Base-by-base conservation (phyloP, 2,888 invertebrate species). In the Drosophila mayaguana region DNA sequence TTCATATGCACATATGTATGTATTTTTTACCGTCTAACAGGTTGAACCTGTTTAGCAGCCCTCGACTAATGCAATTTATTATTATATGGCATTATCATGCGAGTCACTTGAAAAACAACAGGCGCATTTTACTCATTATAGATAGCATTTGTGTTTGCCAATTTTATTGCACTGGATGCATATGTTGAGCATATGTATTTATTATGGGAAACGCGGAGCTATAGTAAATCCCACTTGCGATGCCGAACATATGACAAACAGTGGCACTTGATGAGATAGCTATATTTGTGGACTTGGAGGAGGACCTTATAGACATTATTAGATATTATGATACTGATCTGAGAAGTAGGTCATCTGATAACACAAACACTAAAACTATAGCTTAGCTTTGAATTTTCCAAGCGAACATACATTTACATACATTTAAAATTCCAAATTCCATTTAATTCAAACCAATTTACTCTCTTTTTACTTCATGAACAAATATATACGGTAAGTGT, bases 51-150 rank as follows among this genome's bases (percentile, higher is more conserved):
- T 55, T 75, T 45, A 9, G 2, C 43, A 32, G 11, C 43, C 63
- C 54, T 54, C 48, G 60, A 40, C 32, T 5, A 5, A 22, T 48
- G 46, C 51, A 71, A 61, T 25, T 6, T 34, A 8, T 56, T 64
- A 59, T 51, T 72, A 62, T 75, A 56, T 63, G 51, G 20, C 20
- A 51, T 74, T 77, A 77, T 77, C 75, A 64, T 48, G 5, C 25
- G 14, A 40, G 16, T 12, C 5, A 43, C 60, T 50, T 2, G 16
- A 59, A 60, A 63, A 78, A 73, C 50, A 77, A 74, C 62, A 68
- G 34, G 46, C 14, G 38, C 38, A 12, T 18, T 12, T 1, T 20
- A 25, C 25, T 6, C 14, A 43, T 45, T 22, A 2, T 8, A 28
- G 61, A 69, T 68, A 78, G 62, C 59, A 68, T 61, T 68, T 62